Evolutionary conservation across 2,888 invertebrate genomes (phyloP).

Genomic region (Plutella xylostella): DNA sequence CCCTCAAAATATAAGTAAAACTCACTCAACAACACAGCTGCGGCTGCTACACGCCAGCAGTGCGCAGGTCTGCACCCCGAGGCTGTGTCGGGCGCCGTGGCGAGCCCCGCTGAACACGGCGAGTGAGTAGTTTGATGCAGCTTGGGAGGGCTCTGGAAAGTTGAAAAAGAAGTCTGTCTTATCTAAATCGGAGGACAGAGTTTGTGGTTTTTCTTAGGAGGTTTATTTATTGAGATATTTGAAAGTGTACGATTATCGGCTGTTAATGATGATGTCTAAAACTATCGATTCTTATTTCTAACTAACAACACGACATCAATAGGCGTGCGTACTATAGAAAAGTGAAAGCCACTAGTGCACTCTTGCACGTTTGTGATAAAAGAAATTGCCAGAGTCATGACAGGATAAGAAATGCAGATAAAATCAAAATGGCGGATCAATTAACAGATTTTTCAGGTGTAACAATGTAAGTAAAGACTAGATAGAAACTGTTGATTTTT

Average conservation of each 20-base stretch:
- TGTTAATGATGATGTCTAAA: background rate
- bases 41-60: slow-evolving; percentile 36
- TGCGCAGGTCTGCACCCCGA: slow-evolving; percentile 37
- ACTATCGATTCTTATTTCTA: background rate
- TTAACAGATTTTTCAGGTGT: background rate
- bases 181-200: slow-evolving; percentile 4
- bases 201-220: too few species aligned
- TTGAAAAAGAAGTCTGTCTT: background rate
- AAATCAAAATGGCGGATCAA: background rate
- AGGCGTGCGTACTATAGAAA: background rate
- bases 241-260: background rate
- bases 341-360: background rate
- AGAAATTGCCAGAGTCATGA: slow-evolving; percentile 1
- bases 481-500: background rate
- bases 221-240: too few species aligned
- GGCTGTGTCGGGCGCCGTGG: slow-evolving; percentile 22
- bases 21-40: slow-evolving; percentile 35
- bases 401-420: background rate
- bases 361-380: background rate
- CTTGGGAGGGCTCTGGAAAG: slow-evolving; percentile 23
- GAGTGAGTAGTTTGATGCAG: slow-evolving; percentile 29
- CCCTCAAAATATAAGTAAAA: background rate
- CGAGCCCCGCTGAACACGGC: slow-evolving; percentile 34
- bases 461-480: background rate
- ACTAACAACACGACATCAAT: background rate